phyloP scores from a whole-genome alignment of 2,888 invertebrate genomes.

The Oscheius onirici region DNA sequence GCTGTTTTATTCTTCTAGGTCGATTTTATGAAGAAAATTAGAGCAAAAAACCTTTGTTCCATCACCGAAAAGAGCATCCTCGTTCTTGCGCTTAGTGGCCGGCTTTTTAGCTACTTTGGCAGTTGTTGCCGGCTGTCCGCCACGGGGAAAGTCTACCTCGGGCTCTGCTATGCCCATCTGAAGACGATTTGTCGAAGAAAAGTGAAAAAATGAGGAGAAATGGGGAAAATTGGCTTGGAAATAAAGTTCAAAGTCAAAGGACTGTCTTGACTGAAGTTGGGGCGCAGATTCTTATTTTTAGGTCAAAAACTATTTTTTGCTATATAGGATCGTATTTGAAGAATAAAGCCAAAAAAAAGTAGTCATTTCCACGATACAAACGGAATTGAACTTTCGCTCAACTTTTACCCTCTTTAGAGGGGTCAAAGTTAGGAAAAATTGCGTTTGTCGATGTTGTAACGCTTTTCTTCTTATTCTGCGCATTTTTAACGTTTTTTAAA shows the following conservation, averaged over 20 bases:
- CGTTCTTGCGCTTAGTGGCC: slow-evolving; percentile 1
- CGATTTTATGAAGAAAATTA: background rate
- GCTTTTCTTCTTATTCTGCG: too few relatives aligned
- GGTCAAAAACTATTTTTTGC: too few relatives aligned
- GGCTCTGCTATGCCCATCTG: slow-evolving; percentile 15
- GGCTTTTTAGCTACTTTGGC: background rate
- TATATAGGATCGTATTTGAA: too few relatives aligned
- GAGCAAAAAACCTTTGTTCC: slow-evolving; percentile 11
- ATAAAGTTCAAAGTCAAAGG: too few relatives aligned
- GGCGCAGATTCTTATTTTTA: background rate
- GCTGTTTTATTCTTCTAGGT: slow-evolving; percentile 1
- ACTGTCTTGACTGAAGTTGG: background rate
- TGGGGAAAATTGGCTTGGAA: background rate
- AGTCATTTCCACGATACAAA: background rate
- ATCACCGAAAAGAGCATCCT: slow-evolving; percentile 9
- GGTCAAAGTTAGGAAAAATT: too few relatives aligned
- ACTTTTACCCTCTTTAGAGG: background rate
- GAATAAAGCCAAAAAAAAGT: too few relatives aligned
- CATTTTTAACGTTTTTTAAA: too few relatives aligned
- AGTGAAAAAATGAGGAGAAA: background rate
- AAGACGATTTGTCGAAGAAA: background rate
- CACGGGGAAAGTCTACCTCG: slow-evolving; percentile 32
- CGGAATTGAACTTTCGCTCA: background rate
- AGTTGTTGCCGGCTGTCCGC: background rate
- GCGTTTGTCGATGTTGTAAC: too few relatives aligned